Evolutionary conservation across 2,888 invertebrate species (phyloP).

Genomic region (Danaus chrysippus): DNA sequence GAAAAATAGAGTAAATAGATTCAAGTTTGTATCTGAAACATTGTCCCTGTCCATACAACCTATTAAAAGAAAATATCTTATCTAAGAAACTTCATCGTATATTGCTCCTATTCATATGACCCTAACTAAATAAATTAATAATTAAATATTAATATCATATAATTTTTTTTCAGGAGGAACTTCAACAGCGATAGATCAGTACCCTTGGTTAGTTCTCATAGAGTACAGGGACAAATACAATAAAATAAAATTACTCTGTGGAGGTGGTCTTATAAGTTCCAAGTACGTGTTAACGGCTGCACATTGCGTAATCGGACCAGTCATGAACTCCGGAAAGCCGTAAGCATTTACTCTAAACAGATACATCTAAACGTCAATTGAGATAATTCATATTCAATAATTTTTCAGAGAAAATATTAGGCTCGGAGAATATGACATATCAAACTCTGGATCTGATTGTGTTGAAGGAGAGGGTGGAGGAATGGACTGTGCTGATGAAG

Average conservation of each 20-base stretch:
- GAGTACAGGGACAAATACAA: conserved; percentile 50
- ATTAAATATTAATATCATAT: conserved; percentile 5
- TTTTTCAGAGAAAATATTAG: conserved; percentile 45
- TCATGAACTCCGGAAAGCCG: conserved; percentile 55
- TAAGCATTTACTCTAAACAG: conserved; percentile 42
- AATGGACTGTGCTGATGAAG: conserved; percentile 60
- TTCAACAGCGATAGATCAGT: conserved; percentile 67
- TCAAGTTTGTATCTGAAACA: no score
- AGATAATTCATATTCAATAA: neutral
- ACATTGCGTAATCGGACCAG: conserved; percentile 70
- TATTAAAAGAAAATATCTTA: no score
- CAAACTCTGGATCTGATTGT: conserved; percentile 56
- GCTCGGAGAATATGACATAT: conserved; percentile 71
- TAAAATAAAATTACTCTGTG: conserved; percentile 58
- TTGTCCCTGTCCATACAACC: no score
- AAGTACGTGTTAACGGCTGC: conserved; percentile 77
- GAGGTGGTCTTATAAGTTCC: conserved; percentile 70
- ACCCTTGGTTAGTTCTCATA: conserved; percentile 76
- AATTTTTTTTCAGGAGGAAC: conserved; percentile 43
- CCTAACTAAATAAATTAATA: neutral
- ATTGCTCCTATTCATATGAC: no score
- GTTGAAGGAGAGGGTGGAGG: conserved; percentile 44
- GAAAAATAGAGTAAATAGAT: no score
- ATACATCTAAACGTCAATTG: neutral
- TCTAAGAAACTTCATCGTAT: no score